These are phyloP conservation scores for Octonoba sinensis DNA, from an alignment of 2,888 invertebrate genomes.

Conservation along the genomic window DNA sequence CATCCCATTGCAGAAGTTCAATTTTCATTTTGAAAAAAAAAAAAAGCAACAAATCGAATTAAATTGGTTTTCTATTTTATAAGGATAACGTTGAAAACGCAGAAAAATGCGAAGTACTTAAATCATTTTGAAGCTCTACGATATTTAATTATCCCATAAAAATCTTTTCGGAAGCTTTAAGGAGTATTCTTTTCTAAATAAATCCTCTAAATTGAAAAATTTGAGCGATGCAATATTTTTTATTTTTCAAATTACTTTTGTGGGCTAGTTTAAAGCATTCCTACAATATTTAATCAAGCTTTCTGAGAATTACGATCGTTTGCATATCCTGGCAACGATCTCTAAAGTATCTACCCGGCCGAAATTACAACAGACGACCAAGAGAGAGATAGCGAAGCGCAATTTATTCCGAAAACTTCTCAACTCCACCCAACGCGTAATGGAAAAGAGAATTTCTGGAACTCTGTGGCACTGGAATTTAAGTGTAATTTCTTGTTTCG, in stretches of 20 bases:
- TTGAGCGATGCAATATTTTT: constrained; percentile 15
- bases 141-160: too few relatives aligned
- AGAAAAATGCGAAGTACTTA: too few relatives aligned
- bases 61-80: too few relatives aligned
- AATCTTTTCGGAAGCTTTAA: too few relatives aligned
- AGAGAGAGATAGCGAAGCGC: constrained; percentile 32
- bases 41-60: too few relatives aligned
- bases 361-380: constrained; percentile 54
- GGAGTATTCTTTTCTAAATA: too few relatives aligned
- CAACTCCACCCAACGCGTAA: constrained; percentile 57
- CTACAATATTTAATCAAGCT: constrained; percentile 58
- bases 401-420: constrained; percentile 60
- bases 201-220: constrained; percentile 33
- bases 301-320: constrained; percentile 45
- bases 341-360: constrained; percentile 54
- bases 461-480: constrained; percentile 59
- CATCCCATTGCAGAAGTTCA: too few relatives aligned
- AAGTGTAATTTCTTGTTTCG: constrained; percentile 63
- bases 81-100: too few relatives aligned
- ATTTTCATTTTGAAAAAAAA: too few relatives aligned
- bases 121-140: too few relatives aligned
- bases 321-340: constrained; percentile 60
- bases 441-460: constrained; percentile 62
- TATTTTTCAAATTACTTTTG: constrained; percentile 15
- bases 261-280: constrained; percentile 36